phyloP scores from a whole-genome alignment of 2,797 vertebrate species.

The Hippocampus kuda region DNA sequence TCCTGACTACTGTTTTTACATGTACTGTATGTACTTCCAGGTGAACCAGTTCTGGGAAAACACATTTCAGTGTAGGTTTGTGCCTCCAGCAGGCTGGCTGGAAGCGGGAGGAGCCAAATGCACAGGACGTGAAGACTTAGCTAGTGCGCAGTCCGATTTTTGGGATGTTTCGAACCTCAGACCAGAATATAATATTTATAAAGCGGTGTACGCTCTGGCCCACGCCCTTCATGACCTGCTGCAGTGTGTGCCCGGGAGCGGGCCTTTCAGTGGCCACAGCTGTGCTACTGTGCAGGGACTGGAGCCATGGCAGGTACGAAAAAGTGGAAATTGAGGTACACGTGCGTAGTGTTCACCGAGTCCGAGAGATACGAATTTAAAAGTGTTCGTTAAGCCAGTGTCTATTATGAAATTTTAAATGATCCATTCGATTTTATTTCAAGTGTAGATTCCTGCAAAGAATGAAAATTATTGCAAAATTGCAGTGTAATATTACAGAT shows the following conservation, averaged over 20 bases:
- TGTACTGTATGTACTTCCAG: conserved; percentile 37
- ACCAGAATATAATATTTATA: conserved; percentile 53
- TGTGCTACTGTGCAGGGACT: conserved; percentile 43
- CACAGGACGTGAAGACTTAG: conserved; percentile 44
- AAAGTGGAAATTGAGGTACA: background rate
- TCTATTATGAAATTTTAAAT: too few relatives aligned
- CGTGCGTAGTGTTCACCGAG: too few relatives aligned
- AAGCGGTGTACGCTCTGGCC: conserved; percentile 54
- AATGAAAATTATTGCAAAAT: too few relatives aligned
- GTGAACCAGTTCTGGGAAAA: conserved; percentile 60
- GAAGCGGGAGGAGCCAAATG: conserved; percentile 28
- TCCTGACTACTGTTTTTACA: background rate
- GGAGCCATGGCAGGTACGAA: conserved; percentile 62
- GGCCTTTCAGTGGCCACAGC: conserved; percentile 7
- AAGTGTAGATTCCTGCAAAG: too few relatives aligned
- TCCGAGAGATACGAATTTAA: background rate
- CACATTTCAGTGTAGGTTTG: conserved; percentile 51
- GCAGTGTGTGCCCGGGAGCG: conserved; percentile 40
- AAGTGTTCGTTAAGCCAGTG: background rate
- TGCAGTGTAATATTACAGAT: too few relatives aligned
- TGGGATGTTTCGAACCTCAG: conserved; percentile 52
- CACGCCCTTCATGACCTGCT: conserved; percentile 50
- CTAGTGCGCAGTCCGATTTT: conserved; percentile 31
- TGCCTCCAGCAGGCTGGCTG: conserved; percentile 3
- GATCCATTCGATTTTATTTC: too few relatives aligned